phyloP scores from a whole-genome alignment of 1,140 invertebrate species.

The Hyles vespertilio region DNA sequence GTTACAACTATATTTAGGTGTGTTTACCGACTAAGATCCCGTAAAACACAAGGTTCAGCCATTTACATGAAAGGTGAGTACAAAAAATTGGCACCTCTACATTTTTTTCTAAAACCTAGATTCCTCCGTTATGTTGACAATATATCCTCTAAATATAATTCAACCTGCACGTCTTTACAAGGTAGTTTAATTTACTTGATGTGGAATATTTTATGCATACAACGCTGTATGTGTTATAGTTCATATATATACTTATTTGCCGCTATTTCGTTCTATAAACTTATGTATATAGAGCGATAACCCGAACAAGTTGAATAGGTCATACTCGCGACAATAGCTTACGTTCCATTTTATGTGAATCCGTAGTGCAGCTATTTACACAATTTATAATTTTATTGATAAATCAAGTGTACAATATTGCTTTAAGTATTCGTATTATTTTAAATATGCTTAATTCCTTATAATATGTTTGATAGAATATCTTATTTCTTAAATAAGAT shows the following conservation, averaged over 20 bases:
- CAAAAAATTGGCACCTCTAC: conserved; percentile 69
- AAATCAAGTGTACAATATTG: neutral
- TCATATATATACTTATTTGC: conserved; percentile 60
- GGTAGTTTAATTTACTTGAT: conserved; percentile 38
- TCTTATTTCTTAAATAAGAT: too few relatives aligned
- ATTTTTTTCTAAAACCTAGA: conserved; percentile 46
- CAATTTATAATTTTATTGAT: neutral
- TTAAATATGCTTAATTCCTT: too few relatives aligned
- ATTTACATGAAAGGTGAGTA: conserved; percentile 76
- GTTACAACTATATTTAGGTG: conserved; percentile 46
- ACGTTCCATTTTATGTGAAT: conserved; percentile 36
- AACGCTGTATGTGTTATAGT: conserved; percentile 50
- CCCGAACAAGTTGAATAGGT: conserved; percentile 48
- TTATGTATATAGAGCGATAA: conserved; percentile 49
- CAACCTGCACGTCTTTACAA: neutral
- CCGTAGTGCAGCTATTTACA: neutral
- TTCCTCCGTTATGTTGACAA: conserved; percentile 22
- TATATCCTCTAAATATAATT: conserved; percentile 2
- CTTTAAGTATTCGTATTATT: too few relatives aligned
- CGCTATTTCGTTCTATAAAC: conserved; percentile 66
- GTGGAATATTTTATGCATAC: conserved; percentile 46
- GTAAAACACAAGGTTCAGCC: conserved; percentile 62
- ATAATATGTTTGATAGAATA: too few relatives aligned
- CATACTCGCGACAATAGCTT: conserved; percentile 13
- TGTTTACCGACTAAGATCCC: conserved; percentile 30